Evolutionary conservation across 2,113 vertebrate genomes (phyloP), one percentile per base, ranked within the genome.

Genomic region (Callionymus lyra): DNA sequence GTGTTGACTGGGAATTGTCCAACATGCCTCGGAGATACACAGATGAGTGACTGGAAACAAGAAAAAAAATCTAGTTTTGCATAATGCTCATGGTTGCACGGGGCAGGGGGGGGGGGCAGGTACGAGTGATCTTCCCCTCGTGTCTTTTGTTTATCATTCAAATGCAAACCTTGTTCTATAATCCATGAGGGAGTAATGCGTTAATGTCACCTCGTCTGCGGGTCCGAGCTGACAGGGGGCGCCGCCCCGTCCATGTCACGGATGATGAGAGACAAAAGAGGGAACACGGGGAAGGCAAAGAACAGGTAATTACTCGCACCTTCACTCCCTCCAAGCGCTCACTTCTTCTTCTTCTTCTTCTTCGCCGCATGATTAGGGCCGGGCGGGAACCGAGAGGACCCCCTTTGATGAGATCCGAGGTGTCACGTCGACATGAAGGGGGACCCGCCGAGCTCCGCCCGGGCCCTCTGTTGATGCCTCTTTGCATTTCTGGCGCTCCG

Each of bases 91-190:
- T 60, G 52, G 41, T 34, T 41, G 39, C 32, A 47, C 36, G 33
- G 44, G 35, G 35, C 12, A 34, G 50, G 32, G 31, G 38, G 51
- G 53, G 18, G 52, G 45, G 67, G 68, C 43, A 69, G 64, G 48
- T 56, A 53, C 48, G 41, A 75, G 59, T 72, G 74, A 80, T 83
- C 75, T 74, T 70, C 36, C 56, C 36, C 56, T 36, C 55, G 55
- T 79, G 79, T 83, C 79, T 83, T 81, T 81, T 86, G 83, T 86
- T 87, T 79, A 83, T 82, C 76, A 85, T 86, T 85, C 77, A 81
- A 83, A 82, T 77, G 72, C 72, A 82, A 73, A 80, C 72, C 80
- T 71, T 83, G 80, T 81, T 86, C 82, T 75, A 85, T 86, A 82
- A 86, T 84, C 81, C 82, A 84, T 86, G 81, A 84, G 81, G 71